Evolutionary conservation across 2,797 vertebrate species (phyloP).

Genomic region (Argya squamiceps): DNA sequence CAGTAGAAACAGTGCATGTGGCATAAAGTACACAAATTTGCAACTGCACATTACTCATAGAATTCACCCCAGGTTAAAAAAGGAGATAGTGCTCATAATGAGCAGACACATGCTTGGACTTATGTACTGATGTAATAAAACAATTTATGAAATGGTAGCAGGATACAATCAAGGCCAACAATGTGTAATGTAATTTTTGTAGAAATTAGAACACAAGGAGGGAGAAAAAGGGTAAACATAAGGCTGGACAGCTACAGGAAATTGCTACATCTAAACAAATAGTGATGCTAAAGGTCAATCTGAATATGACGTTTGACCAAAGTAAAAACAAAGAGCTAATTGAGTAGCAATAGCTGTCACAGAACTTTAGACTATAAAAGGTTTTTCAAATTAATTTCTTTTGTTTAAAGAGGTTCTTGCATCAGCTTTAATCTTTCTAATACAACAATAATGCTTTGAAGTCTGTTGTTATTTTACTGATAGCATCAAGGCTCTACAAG

Average conservation of each 20-base stretch:
- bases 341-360: background rate
- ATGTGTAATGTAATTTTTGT: background rate
- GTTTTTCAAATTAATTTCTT: background rate
- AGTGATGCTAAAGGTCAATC: background rate
- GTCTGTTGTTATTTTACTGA: background rate
- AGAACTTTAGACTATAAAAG: background rate
- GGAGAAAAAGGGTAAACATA: background rate
- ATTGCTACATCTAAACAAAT: background rate
- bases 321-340: background rate
- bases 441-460: background rate
- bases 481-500: background rate
- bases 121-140: background rate
- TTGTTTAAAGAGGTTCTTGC: background rate
- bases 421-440: background rate
- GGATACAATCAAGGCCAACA: background rate
- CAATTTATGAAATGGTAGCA: background rate
- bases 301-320: background rate
- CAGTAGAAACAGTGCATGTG: background rate
- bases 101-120: background rate
- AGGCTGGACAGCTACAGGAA: background rate
- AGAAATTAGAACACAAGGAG: background rate
- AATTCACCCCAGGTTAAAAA: background rate
- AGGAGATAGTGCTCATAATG: background rate
- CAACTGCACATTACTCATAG: background rate
- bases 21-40: background rate